Percentiles rank a stretch among this genome's conserved stretches.
Evolutionary conservation across 2,797 vertebrate species (phyloP).

Genomic region (Enteromius argenteus): DNA sequence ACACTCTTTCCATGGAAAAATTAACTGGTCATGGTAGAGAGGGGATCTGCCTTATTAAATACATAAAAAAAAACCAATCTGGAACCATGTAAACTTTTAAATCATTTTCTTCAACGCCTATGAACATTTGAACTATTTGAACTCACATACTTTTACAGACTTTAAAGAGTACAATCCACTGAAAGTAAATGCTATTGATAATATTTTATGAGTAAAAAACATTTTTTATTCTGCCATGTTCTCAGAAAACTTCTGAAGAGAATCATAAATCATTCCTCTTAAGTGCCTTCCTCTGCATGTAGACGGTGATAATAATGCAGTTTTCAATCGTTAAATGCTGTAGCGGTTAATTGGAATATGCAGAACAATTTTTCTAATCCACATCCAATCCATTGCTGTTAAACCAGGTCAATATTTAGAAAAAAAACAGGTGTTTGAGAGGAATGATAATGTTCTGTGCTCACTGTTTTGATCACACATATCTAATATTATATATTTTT

Average conservation of each 20-base stretch:
- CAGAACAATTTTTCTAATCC: constrained; percentile 34
- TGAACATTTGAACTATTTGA: constrained; percentile 28
- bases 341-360: constrained; percentile 30
- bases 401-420: constrained; percentile 42
- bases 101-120: neutral
- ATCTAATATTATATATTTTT: constrained; percentile 62
- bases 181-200: neutral
- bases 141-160: constrained; percentile 7
- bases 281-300: constrained; percentile 79
- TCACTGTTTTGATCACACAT: constrained; percentile 57
- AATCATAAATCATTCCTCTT: constrained; percentile 79
- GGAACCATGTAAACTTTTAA: neutral
- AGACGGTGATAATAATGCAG: constrained; percentile 27
- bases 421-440: constrained; percentile 76
- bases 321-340: constrained; percentile 54
- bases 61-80: neutral
- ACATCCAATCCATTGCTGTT: constrained; percentile 32
- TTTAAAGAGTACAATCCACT: constrained; percentile 37
- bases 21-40: constrained; percentile 72
- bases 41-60: constrained; percentile 72
- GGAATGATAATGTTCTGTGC: constrained; percentile 73
- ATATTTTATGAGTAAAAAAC: constrained; percentile 1
- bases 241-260: constrained; percentile 37
- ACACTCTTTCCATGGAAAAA: constrained; percentile 76
- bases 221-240: neutral